Evolutionary conservation across 2,797 vertebrate genomes (phyloP), one percentile per base, ranked within the genome.

Genomic region (Girardinus metallicus): DNA sequence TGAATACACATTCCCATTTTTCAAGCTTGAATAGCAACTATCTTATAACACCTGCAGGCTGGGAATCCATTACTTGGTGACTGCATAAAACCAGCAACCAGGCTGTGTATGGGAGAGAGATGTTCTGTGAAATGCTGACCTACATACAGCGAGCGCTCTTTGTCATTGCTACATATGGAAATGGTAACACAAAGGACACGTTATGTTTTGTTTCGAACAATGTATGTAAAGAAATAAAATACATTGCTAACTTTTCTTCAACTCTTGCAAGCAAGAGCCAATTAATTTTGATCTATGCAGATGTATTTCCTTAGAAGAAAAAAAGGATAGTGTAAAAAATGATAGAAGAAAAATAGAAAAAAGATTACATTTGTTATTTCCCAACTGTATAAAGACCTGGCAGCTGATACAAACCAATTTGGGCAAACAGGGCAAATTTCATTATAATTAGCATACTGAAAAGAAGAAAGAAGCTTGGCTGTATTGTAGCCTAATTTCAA

Each of bases 371-470:
- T 49, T 13, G 21, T 39, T 29, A 18, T 31, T 47, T 44, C 18
- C 34, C 49, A 60, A 21, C 39, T 39, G 26, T 44, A 11, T 7
- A 31, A 21, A 79, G 80, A 81, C 80, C 79, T 81, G 83, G 78
- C 83, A 81, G 80, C 80, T 39, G 5, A 73, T 70, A 39, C 71
- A 79, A 53, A 82, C 72, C 0, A 76, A 89, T 90, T 64, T 86
- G 81, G 78, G 83, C 39, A 89, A 91, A 88, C 84, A 78, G 84
- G 83, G 21, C 85, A 84, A 62, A 80, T 81, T 78, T 71, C 26
- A 11, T 83, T 89, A 85, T 88, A 92, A 91, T 92, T 88, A 92
- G 84, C 75, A 36, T 46, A 29, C 18, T n/a, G 47, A 68, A 41
- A 36, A 71, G 49, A 68, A 11, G 62, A 36, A 13, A 70, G 75